Base-by-base conservation (phyloP, 2,888 invertebrate genomes). In the Periphyllus acericola region DNA sequence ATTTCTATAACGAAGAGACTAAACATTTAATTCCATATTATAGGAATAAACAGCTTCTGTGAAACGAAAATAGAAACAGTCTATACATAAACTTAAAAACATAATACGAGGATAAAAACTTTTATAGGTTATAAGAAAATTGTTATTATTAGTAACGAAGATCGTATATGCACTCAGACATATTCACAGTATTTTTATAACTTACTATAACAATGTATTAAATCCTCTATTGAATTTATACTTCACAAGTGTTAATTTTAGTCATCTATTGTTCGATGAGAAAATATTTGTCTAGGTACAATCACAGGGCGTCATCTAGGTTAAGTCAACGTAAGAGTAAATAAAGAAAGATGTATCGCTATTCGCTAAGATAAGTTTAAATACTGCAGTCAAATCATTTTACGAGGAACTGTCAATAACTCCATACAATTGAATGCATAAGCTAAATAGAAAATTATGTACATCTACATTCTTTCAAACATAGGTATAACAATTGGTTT, bases 241-340 rank as follows among this genome's bases (percentile, higher is more conserved):
- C 40, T 80, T 40, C 66, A 79, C 60, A 60, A 40, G 80, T 80
- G 19, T n/a, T 68, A 68, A 68, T 29, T 81, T 68, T 29, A 68
- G 40, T 29, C 36, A 19, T 3, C 80, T 17, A 66, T 68, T 81
- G 80, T 81, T 66, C 40, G 55, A 34, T 34, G 79, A 60, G 60
- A 68, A 81, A n/a, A 40, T 29, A 81, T 81, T 68, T 81, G 3
- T 81, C 80, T 36, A 80, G 34, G n/a, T 40, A 11, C 21, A 9
- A 40, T 81, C 66, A 68, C 32, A 66, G 79, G 60, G n/a, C 40
- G 29, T 60, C 17, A 46, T 76, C 46, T 46, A 17, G n/a, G 46
- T 76, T 76, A 76, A 74, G 74, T 76, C 14, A 76, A 76, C 46
- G n/a, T 17, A 76, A 76, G 46, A 29, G 25, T 76, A 52, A 19